These are phyloP conservation scores for Deladenus siricidicola DNA, from an alignment of 2,888 invertebrate species.

Conservation along the genomic window DNA sequence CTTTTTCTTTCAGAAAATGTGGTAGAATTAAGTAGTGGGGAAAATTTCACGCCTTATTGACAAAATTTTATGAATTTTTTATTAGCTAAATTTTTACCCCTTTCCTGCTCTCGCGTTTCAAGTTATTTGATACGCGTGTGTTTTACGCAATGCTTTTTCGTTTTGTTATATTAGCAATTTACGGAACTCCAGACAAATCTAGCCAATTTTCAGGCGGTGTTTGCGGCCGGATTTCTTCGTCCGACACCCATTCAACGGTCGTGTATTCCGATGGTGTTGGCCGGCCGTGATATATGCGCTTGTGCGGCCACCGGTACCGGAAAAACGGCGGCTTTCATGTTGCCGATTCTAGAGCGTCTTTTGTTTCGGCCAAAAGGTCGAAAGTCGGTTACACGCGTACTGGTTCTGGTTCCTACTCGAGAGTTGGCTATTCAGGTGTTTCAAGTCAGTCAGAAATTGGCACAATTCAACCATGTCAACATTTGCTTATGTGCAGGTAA, in stretches of 20 bases:
- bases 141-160: background rate
- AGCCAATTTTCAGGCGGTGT: constrained; percentile 65
- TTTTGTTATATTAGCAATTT: background rate
- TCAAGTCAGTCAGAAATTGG: constrained; percentile 79
- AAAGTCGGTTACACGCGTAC: constrained; percentile 67
- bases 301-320: constrained; percentile 92
- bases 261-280: constrained; percentile 82
- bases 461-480: constrained; percentile 68
- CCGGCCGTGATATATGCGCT: constrained; percentile 84
- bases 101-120: too few species aligned
- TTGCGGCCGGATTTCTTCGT: constrained; percentile 76
- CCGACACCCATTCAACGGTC: constrained; percentile 95
- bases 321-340: constrained; percentile 96
- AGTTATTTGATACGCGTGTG: background rate
- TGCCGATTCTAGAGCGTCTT: constrained; percentile 87
- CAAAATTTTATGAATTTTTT: too few species aligned
- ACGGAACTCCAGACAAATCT: background rate
- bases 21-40: too few species aligned
- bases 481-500: constrained; percentile 51
- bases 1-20: too few species aligned
- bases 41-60: too few species aligned
- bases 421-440: constrained; percentile 96
- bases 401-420: constrained; percentile 89
- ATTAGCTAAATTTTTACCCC: too few species aligned
- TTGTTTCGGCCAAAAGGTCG: constrained; percentile 70